Conservation (phyloP, 2,888 invertebrate genomes). For the Drymonia ruficornis region DNA sequence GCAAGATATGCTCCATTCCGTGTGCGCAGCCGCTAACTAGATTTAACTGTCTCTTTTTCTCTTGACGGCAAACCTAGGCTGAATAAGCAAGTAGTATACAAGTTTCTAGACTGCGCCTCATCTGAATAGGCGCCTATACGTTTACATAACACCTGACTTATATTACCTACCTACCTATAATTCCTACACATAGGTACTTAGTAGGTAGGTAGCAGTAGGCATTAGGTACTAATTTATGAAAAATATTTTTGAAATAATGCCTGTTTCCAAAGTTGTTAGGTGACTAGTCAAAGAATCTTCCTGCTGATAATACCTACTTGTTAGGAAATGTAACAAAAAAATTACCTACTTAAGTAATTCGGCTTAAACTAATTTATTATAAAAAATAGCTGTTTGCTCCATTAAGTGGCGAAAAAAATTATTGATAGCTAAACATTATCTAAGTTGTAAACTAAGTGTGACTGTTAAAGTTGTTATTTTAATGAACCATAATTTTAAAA, state of each 20-base stretch:
- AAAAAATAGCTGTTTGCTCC: too few species aligned
- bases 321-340: too few species aligned
- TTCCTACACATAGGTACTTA: too few species aligned
- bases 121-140: slow-evolving; percentile 34
- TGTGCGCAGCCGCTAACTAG: slow-evolving; percentile 58
- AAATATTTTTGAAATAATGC: too few species aligned
- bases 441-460: slow-evolving; percentile 29
- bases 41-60: slow-evolving; percentile 70
- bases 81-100: slow-evolving; percentile 53
- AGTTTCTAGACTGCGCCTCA: slow-evolving; percentile 52
- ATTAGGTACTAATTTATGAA: too few species aligned
- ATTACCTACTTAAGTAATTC: too few species aligned
- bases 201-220: too few species aligned
- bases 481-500: slow-evolving; percentile 45
- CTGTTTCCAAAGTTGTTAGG: too few species aligned
- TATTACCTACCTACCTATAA: slow-evolving; percentile 6
- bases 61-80: slow-evolving; percentile 47
- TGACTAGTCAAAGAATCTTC: too few species aligned
- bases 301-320: too few species aligned
- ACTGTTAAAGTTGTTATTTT: slow-evolving; percentile 39
- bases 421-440: slow-evolving; percentile 27
- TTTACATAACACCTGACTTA: slow-evolving; percentile 50
- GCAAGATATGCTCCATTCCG: slow-evolving; percentile 60
- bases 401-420: slow-evolving; percentile 3
- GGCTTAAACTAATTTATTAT: background rate